Evolutionary conservation across 2,797 vertebrate genomes (phyloP).

Genomic region (Girardinus metallicus): DNA sequence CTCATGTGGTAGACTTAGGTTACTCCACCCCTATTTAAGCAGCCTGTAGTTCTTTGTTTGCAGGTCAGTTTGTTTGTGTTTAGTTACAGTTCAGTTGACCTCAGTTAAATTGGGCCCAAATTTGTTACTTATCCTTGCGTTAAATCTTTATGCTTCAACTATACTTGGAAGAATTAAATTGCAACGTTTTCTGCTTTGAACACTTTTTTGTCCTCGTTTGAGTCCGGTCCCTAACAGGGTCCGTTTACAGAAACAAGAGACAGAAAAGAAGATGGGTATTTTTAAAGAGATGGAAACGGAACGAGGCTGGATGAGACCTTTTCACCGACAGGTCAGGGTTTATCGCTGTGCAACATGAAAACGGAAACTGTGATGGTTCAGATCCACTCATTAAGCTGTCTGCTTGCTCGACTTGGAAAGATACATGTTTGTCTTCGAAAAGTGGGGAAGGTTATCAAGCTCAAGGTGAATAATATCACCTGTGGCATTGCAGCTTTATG

Average conservation of each 20-base stretch:
- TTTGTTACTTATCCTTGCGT: too few species aligned
- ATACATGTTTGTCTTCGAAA: constrained; percentile 52
- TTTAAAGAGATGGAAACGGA: not conserved
- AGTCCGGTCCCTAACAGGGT: too few species aligned
- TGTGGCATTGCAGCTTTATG: constrained; percentile 35
- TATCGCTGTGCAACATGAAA: constrained; percentile 12
- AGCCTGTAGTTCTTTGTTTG: too few species aligned
- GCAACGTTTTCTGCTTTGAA: too few species aligned
- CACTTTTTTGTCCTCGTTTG: too few species aligned
- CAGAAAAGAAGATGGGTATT: not conserved
- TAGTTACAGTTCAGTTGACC: too few species aligned
- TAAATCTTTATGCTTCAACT: too few species aligned
- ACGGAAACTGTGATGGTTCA: constrained; percentile 37
- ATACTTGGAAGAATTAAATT: too few species aligned
- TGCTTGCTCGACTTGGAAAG: constrained; percentile 28
- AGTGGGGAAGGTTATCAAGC: constrained; percentile 44
- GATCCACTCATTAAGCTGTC: constrained; percentile 36
- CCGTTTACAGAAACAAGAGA: not conserved
- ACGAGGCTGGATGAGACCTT: not conserved
- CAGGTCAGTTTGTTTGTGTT: too few species aligned
- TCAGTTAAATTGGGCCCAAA: too few species aligned
- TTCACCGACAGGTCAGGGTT: constrained; percentile 26
- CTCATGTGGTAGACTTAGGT: too few species aligned
- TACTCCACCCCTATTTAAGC: too few species aligned
- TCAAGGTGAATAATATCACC: constrained; percentile 26